A percentile compares a stretch with the other conserved stretches of the same genome.
Evolutionary conservation across 2,797 vertebrate genomes (phyloP).

Genomic region (Choloepus didactylus): DNA sequence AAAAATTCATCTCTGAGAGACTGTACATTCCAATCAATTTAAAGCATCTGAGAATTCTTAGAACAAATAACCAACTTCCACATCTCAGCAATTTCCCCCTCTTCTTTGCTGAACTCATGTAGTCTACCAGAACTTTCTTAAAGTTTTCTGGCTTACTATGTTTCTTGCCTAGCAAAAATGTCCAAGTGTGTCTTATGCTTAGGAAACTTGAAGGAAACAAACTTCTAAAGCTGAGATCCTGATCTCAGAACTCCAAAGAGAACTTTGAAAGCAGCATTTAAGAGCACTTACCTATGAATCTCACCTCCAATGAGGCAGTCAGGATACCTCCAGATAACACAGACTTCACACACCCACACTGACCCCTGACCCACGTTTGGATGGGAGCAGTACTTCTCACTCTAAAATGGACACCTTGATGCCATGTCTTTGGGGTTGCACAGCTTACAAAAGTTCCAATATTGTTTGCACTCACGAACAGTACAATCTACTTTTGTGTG

Average conservation of each 20-base stretch:
- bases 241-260: conserved; percentile 77
- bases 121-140: conserved; percentile 25
- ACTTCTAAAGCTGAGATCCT: conserved; percentile 71
- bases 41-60: conserved; percentile 67
- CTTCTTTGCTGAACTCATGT: conserved; percentile 12
- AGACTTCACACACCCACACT: background rate
- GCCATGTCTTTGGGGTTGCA: conserved; percentile 53
- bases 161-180: conserved; percentile 26
- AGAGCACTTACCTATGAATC: conserved; percentile 73
- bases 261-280: conserved; percentile 70
- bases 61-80: conserved; percentile 47
- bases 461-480: conserved; percentile 53
- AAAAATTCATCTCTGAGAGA: conserved; percentile 73
- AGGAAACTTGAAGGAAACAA: conserved; percentile 53
- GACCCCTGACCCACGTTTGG: background rate
- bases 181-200: conserved; percentile 25
- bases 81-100: conserved; percentile 12
- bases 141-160: conserved; percentile 62
- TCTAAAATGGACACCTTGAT: background rate
- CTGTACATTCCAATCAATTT: conserved; percentile 81
- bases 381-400: conserved; percentile 57
- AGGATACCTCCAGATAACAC: conserved; percentile 69
- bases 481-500: conserved; percentile 68
- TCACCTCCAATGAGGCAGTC: conserved; percentile 54
- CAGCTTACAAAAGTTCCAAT: conserved; percentile 61